Evolutionary conservation across 1,140 invertebrate genomes (phyloP), one percentile per base, ranked within the genome.

Genomic region (Apis dorsata): DNA sequence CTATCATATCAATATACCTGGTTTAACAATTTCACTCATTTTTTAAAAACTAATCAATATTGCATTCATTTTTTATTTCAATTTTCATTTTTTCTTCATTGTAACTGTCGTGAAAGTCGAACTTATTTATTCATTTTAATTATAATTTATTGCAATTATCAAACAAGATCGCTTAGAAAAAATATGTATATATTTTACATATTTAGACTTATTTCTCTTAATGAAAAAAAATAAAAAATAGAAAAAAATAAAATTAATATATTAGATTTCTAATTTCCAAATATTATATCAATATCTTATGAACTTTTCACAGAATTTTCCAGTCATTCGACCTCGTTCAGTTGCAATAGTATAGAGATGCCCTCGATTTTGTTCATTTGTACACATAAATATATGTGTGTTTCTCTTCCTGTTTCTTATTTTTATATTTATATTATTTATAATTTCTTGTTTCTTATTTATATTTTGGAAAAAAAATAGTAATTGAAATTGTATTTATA

Each of bases 291-390:
- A 44, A 70, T 68, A 78, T 72, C 77, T 49, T 85, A 66, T 55
- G 73, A 55, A 15, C 34, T 66, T 79, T 44, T 72, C 79, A 57
- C 82, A 62, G 80, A 86, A 89, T 76, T 69, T 87, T 89, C 88
- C 87, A 89, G 88, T 84, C 78, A 83, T 89, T 81, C 88, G 88
- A 87, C 85, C 88, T 89, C 83, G 80, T 87, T 89, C 83, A 59
- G 55, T 79, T 75, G 79, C 77, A 28, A 68, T 60, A 68, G 76
- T 65, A 63, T 74, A 62, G 68, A 84, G 75, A 76, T 65, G 82
- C 74, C 86, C 77, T 79, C 73, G 83, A 87, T 84, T 78, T 51
- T 70, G 63, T 59, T 60, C 68, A 66, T 63, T 57, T n/a, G 70
- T 69, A 71, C 73, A 78, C 62, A 44, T 65, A 59, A 79, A 13